Evolutionary conservation across 1,140 invertebrate species (phyloP).

Genomic region (Leptinotarsa defecta): DNA sequence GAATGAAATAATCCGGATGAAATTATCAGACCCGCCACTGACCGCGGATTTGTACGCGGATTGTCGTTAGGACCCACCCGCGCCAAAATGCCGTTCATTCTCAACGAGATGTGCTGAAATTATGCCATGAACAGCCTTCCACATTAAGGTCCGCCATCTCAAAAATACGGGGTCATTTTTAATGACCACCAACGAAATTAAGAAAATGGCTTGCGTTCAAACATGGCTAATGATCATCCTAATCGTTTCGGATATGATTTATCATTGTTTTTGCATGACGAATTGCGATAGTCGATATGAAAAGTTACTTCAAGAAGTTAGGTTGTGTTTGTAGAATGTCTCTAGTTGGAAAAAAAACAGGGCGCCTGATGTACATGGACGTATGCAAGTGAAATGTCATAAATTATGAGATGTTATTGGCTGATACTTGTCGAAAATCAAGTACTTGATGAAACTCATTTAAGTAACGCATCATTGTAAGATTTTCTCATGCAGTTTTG

Average conservation of each 20-base stretch:
- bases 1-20: not conserved
- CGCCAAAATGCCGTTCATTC: conserved; percentile 28
- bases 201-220: conserved; percentile 36
- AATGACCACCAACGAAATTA: conserved; percentile 45
- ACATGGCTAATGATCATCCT: conserved; percentile 16
- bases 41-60: conserved; percentile 21
- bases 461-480: too few species aligned
- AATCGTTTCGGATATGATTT: conserved; percentile 19
- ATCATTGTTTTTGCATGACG: conserved; percentile 16
- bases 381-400: too few species aligned
- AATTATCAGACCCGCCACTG: not conserved
- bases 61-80: conserved; percentile 38
- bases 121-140: conserved; percentile 37
- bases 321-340: not conserved
- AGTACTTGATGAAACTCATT: too few species aligned
- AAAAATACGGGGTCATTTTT: conserved; percentile 40
- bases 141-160: conserved; percentile 29
- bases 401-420: too few species aligned
- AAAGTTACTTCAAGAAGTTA: not conserved
- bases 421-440: too few species aligned
- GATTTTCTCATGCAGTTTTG: too few species aligned
- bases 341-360: too few species aligned
- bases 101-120: conserved; percentile 43
- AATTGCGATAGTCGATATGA: not conserved
- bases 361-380: too few species aligned